These are phyloP conservation scores for Ostrea denselamellosa DNA, from an alignment of 1,140 invertebrate species.

Conservation along the genomic window DNA sequence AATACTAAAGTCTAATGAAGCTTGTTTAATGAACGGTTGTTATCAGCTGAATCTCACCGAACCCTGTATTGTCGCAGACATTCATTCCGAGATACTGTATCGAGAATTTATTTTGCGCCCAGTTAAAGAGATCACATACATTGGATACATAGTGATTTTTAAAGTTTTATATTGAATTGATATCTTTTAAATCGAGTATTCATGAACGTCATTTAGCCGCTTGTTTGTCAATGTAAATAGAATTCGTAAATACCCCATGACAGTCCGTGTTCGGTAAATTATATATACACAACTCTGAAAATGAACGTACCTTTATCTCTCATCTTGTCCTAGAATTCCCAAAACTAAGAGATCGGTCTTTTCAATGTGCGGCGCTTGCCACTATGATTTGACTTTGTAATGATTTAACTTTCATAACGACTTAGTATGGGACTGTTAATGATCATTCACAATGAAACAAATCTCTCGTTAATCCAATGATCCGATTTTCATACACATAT, in stretches of 20 bases:
- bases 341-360: neutral
- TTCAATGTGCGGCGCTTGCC: neutral
- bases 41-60: neutral
- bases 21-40: neutral
- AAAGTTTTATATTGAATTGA: slow-evolving; percentile 24
- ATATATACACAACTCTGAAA: neutral
- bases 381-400: neutral
- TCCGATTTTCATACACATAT: neutral
- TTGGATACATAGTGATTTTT: neutral
- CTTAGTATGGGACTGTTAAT: neutral
- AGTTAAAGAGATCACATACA: slow-evolving; percentile 23
- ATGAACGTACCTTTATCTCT: neutral
- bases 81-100: neutral
- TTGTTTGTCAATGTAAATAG: slow-evolving; percentile 22
- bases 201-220: neutral
- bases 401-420: neutral
- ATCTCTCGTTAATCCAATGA: slow-evolving; percentile 9
- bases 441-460: neutral
- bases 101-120: neutral
- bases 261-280: neutral
- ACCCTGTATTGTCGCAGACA: neutral
- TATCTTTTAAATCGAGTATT: slow-evolving; percentile 3
- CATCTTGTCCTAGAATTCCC: neutral
- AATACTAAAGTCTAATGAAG: slow-evolving; percentile 13
- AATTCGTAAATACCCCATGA: neutral